phyloP scores from a whole-genome alignment of 1,140 invertebrate species.

The Callitettix versicolor region DNA sequence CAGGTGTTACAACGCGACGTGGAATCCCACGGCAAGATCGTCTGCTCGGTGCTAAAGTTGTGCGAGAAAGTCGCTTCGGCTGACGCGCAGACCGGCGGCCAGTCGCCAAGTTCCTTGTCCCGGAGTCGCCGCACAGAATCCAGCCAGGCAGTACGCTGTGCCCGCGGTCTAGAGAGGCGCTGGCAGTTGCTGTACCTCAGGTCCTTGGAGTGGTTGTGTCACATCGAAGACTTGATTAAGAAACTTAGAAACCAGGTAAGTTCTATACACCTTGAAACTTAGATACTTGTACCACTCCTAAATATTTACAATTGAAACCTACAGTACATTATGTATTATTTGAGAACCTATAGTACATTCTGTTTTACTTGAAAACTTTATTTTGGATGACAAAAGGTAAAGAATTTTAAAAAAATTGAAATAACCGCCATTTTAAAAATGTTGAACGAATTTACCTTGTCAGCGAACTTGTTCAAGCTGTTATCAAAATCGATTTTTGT shows the following conservation, averaged over 20 bases:
- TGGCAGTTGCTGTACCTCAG: slow-evolving; percentile 81
- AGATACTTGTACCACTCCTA: too few relatives aligned
- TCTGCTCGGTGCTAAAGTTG: slow-evolving; percentile 62
- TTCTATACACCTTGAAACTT: too few relatives aligned
- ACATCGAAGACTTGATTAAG: slow-evolving; percentile 52
- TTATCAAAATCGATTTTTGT: too few relatives aligned
- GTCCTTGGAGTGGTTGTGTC: slow-evolving; percentile 80
- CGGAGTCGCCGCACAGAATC: slow-evolving; percentile 13
- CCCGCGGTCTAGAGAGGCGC: slow-evolving; percentile 59
- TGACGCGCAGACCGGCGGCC: slow-evolving; percentile 2
- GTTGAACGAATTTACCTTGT: too few relatives aligned
- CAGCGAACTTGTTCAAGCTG: too few relatives aligned
- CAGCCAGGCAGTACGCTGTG: slow-evolving; percentile 27
- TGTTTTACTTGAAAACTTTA: too few relatives aligned
- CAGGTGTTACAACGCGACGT: slow-evolving; percentile 76
- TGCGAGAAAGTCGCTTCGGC: slow-evolving; percentile 38
- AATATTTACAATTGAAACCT: too few relatives aligned
- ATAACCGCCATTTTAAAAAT: too few relatives aligned
- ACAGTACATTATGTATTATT: too few relatives aligned
- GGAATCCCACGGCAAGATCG: slow-evolving; percentile 70
- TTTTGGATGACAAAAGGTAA: too few relatives aligned
- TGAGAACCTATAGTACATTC: too few relatives aligned
- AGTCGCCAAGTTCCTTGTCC: slow-evolving; percentile 5
- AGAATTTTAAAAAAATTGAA: too few relatives aligned
- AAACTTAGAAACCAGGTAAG: slow-evolving; percentile 34